Evolutionary conservation across 2,888 invertebrate genomes (phyloP).

Genomic region (Ommatoiulus sabulosus): DNA sequence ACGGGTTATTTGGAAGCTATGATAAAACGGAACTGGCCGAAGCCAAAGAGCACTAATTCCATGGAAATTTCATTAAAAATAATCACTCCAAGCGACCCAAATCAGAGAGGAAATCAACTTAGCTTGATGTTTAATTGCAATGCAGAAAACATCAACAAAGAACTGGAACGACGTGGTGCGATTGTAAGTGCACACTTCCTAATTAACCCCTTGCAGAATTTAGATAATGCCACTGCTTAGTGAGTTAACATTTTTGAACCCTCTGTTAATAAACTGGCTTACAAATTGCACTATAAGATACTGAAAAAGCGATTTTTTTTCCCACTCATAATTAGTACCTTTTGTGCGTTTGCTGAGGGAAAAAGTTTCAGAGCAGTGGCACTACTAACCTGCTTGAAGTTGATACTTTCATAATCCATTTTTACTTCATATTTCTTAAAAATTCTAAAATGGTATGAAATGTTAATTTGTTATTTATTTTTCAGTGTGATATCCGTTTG

Average conservation of each 20-base stretch:
- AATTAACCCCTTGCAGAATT: not conserved
- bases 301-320: too few relatives aligned
- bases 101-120: conserved; percentile 71
- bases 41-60: not conserved
- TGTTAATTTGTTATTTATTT: conserved; percentile 56
- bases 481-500: conserved; percentile 71
- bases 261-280: too few relatives aligned
- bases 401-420: not conserved
- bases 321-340: too few relatives aligned
- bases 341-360: not conserved
- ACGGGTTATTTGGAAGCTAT: conserved; percentile 72
- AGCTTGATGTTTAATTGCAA: conserved; percentile 70
- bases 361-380: not conserved
- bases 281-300: too few relatives aligned
- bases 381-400: not conserved
- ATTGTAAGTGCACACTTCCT: conserved; percentile 66
- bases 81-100: conserved; percentile 71
- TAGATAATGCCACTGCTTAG: not conserved
- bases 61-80: conserved; percentile 64
- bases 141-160: conserved; percentile 67
- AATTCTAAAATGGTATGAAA: conserved; percentile 20
- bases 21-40: conserved; percentile 63
- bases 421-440: not conserved
- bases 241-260: not conserved
- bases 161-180: conserved; percentile 70